Evolutionary conservation across 2,797 vertebrate species (phyloP).

Genomic region (Gallinago nigripennis): DNA sequence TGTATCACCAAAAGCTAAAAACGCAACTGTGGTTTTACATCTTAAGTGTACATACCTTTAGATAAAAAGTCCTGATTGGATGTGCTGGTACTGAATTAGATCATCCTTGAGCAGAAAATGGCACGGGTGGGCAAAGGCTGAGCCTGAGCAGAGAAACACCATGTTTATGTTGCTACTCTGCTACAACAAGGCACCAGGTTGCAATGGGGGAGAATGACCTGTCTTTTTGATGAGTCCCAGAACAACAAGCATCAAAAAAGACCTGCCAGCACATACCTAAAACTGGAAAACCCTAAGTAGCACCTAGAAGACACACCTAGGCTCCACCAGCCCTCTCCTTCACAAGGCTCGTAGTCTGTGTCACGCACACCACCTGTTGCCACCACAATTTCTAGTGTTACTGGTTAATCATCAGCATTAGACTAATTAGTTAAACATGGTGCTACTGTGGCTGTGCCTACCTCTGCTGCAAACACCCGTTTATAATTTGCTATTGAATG

Average conservation of each 20-base stretch:
- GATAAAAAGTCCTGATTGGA: neutral
- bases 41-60: neutral
- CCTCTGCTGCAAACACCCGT: neutral
- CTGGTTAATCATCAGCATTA: neutral
- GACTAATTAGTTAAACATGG: neutral
- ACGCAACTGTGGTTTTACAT: neutral
- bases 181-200: neutral
- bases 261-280: neutral
- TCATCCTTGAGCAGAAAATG: neutral
- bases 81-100: neutral
- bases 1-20: rapidly evolving
- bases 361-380: neutral
- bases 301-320: rapidly evolving
- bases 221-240: rapidly evolving
- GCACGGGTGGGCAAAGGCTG: rapidly evolving
- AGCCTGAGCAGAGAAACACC: neutral
- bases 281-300: neutral
- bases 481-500: neutral
- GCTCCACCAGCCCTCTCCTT: neutral
- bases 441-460: neutral
- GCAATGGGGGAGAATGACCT: rapidly evolving
- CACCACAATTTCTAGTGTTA: neutral
- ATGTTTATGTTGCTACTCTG: rapidly evolving
- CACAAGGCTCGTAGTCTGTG: rapidly evolving
- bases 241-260: rapidly evolving